phyloP scores from a whole-genome alignment of 1,140 invertebrate genomes.

The Manduca sexta region DNA sequence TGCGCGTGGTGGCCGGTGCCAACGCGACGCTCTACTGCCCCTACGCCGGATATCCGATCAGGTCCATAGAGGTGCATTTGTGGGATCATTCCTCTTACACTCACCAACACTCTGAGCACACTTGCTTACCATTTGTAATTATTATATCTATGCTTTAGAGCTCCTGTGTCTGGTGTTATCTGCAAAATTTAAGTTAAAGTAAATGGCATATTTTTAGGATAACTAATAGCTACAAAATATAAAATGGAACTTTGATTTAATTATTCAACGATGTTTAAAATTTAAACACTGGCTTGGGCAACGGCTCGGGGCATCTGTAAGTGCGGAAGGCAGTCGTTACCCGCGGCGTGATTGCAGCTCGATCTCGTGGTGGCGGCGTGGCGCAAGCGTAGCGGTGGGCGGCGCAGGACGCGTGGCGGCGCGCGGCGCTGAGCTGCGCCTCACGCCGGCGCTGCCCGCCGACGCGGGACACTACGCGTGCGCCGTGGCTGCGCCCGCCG shows the following conservation, averaged over 20 bases:
- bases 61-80: conserved; percentile 70
- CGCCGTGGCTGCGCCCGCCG: conserved; percentile 81
- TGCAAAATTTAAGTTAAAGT: too few relatives aligned
- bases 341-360: conserved; percentile 20
- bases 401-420: conserved; percentile 33
- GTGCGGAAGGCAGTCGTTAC: neutral
- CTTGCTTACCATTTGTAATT: too few relatives aligned
- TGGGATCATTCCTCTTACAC: conserved; percentile 43
- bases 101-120: neutral
- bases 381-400: conserved; percentile 24
- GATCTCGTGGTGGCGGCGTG: conserved; percentile 40
- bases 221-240: too few relatives aligned
- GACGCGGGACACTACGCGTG: conserved; percentile 88
- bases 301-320: too few relatives aligned
- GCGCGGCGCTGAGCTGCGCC: conserved; percentile 77
- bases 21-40: conserved; percentile 87
- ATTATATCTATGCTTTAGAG: too few relatives aligned
- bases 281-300: neutral
- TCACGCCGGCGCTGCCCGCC: conserved; percentile 78
- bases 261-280: neutral
- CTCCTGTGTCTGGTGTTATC: too few relatives aligned
- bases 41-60: conserved; percentile 91
- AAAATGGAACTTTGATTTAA: too few relatives aligned
- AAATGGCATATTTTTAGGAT: too few relatives aligned
- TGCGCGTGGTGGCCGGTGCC: conserved; percentile 86